Percentiles rank a stretch among this genome's conserved stretches.
Evolutionary conservation across 2,113 vertebrate species (phyloP).

Genomic region (Climacteris rufus): DNA sequence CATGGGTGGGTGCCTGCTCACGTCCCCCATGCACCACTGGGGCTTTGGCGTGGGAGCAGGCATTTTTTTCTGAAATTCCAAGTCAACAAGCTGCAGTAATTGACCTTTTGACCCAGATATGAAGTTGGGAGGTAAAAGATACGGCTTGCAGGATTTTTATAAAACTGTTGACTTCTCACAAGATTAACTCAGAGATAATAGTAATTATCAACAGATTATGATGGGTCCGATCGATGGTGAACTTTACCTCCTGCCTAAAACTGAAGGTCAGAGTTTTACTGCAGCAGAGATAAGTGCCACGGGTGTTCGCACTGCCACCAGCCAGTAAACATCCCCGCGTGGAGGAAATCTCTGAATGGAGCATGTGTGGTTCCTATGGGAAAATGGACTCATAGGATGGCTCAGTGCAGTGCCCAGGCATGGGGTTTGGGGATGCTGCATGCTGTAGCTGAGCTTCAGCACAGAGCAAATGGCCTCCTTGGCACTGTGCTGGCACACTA

Average conservation of each 20-base stretch:
- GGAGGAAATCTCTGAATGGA: neutral
- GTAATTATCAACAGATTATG: constrained; percentile 44
- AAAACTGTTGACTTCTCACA: constrained; percentile 48
- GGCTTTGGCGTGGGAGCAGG: neutral
- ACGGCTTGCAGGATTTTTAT: constrained; percentile 11
- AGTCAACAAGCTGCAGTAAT: neutral
- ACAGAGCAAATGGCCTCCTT: neutral
- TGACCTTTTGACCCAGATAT: constrained; percentile 44
- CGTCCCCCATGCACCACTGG: rapidly evolving
- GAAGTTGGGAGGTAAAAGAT: constrained; percentile 3
- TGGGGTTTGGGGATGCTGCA: neutral
- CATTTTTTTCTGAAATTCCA: neutral
- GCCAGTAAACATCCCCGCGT: rapidly evolving
- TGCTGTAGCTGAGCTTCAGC: constrained; percentile 7
- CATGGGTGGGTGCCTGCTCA: neutral
- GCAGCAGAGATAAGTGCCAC: neutral
- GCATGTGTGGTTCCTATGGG: rapidly evolving
- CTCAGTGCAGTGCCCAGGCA: neutral
- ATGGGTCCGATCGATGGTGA: neutral
- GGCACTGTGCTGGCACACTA: constrained; percentile 24
- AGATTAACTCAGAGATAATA: constrained; percentile 48
- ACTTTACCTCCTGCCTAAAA: constrained; percentile 40
- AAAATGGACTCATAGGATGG: rapidly evolving
- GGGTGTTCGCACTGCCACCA: neutral
- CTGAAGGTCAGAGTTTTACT: constrained; percentile 21